Percentiles rank a stretch among this genome's conserved stretches.
Evolutionary conservation across 2,113 vertebrate genomes (phyloP).

Genomic region (Puffinus mauretanicus): DNA sequence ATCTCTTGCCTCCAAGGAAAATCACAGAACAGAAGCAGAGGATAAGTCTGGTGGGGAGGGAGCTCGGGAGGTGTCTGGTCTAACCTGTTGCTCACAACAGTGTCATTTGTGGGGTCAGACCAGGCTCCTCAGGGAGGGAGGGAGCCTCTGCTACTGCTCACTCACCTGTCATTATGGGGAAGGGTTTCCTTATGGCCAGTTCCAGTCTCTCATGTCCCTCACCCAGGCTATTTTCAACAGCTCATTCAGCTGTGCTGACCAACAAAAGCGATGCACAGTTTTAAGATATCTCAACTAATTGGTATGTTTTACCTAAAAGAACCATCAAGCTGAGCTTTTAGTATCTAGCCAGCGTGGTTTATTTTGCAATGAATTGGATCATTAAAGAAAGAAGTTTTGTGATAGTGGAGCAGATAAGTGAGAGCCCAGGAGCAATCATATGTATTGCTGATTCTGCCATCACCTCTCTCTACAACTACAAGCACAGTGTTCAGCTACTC

Average conservation of each 20-base stretch:
- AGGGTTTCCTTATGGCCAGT: background rate
- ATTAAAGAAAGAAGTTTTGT: background rate
- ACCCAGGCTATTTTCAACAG: slow-evolving; percentile 30
- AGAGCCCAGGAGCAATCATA: background rate
- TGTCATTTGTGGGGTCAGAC: background rate
- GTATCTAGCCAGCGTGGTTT: background rate
- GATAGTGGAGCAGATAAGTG: background rate
- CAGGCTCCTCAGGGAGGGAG: background rate
- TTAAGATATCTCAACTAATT: slow-evolving; percentile 36
- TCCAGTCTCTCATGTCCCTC: rapidly evolving
- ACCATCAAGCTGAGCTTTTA: slow-evolving; percentile 13
- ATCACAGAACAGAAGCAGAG: background rate
- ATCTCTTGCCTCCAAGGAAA: background rate
- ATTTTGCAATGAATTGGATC: background rate
- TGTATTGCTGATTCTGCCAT: background rate
- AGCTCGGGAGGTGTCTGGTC: background rate
- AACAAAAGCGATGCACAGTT: slow-evolving; percentile 14
- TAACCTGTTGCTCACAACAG: background rate
- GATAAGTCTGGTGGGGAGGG: background rate
- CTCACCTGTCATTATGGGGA: background rate
- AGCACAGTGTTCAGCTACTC: background rate
- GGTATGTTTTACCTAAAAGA: slow-evolving; percentile 4
- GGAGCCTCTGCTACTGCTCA: background rate
- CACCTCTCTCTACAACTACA: background rate
- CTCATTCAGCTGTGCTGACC: slow-evolving; percentile 4